A percentile compares a stretch with the other conserved stretches of the same genome.
These are phyloP conservation scores for human DNA, from an alignment of 2,113 vertebrate species.

Conservation along the genomic window DNA sequence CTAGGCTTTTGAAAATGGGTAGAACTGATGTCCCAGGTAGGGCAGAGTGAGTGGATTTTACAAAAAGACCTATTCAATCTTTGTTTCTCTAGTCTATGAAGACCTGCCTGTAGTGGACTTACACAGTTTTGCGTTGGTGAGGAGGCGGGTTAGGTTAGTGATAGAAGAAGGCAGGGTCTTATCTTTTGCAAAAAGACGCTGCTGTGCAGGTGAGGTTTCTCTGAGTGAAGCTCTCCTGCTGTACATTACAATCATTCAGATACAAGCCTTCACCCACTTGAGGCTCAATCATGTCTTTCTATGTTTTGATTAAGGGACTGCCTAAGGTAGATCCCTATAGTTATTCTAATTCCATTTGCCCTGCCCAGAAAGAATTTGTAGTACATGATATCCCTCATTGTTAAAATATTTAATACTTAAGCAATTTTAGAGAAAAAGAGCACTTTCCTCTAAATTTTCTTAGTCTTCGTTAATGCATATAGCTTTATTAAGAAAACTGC, in stretches of 20 bases:
- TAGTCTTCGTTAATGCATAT: neutral
- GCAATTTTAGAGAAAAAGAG: constrained; percentile 27
- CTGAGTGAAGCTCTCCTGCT: neutral
- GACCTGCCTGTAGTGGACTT: neutral
- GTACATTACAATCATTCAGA: neutral
- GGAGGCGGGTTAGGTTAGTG: neutral
- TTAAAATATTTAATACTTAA: constrained; percentile 27
- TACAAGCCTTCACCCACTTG: neutral
- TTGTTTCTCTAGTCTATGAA: neutral
- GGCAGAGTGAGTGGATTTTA: neutral
- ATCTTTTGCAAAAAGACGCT: neutral
- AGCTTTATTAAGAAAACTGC: neutral
- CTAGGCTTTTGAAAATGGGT: neutral
- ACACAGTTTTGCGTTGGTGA: neutral
- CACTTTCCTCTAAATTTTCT: neutral
- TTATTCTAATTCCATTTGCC: constrained; percentile 18
- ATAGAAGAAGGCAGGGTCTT: neutral
- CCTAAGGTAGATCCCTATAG: neutral
- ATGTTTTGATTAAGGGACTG: neutral
- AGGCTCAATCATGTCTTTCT: neutral
- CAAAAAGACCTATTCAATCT: neutral
- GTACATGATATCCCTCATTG: neutral
- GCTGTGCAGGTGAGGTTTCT: neutral
- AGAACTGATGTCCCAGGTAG: neutral
- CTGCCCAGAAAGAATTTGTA: neutral